Evolutionary conservation across 2,888 invertebrate species (phyloP), one percentile per base, ranked within the genome.

Genomic region (Drosophila dives): DNA sequence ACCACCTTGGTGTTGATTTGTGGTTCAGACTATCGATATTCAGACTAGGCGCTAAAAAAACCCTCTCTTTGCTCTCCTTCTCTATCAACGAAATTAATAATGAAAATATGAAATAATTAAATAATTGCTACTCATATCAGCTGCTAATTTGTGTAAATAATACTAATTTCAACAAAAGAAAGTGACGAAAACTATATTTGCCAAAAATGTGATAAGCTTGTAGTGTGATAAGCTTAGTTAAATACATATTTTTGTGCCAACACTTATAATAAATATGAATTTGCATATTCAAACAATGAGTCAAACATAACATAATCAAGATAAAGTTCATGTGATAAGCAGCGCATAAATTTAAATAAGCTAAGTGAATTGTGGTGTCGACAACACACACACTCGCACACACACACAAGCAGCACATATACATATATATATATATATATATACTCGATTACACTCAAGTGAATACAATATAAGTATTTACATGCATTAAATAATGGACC

Each of bases 261-360:
- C 54, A 33, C 36, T 26, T 45, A 8, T 20, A 15, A n/a, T 36
- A 32, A 17, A 36, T 49, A 36, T 55, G 45, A 36, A 20, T 67
- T 56, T 55, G 29, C 55, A 58, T 36, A 61, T 61, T 53, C 33
- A 38, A 50, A 36, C 56, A 42, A 45, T 62, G 42, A 73, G 64
- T 71, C 65, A 83, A 74, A 81, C 71, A 70, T 63, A 77, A 58
- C 73, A 71, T 77, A 89, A 89, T 89, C 82, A 87, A 90, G 72
- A 89, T 86, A 79, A 86, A 88, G 79, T 86, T 88, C 89, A 85
- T 81, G 90, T 83, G 89, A 86, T 90, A 90, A 90, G 89, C 77
- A 75, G 78, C 78, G 86, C 85, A 79, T 80, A 83, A 89, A 81
- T 89, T 89, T 87, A 80, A 77, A 90, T 89, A 89, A 77, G 79